Conservation (phyloP, 2,888 invertebrate genomes). For the Imbricaverruca yamaguchii region DNA sequence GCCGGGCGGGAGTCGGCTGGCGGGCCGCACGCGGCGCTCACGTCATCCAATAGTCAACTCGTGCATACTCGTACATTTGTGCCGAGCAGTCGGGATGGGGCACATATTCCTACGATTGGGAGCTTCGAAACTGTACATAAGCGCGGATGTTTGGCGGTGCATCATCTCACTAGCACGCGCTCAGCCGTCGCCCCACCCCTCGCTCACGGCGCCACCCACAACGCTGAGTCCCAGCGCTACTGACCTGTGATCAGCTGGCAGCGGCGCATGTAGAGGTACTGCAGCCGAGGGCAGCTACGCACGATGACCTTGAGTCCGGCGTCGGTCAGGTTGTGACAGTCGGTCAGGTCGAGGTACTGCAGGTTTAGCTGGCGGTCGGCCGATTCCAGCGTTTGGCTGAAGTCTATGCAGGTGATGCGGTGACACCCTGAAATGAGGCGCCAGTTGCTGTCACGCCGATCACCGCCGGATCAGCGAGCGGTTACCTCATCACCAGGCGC, state of each 20-base stretch:
- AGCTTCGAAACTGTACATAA: no score
- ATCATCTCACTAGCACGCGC: no score
- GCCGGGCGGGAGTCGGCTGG: background rate
- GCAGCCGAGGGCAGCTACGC: conserved; percentile 76
- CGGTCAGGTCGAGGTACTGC: conserved; percentile 79
- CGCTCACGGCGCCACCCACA: no score
- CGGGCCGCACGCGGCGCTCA: background rate
- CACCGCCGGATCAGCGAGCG: no score
- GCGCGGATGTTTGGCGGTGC: no score
- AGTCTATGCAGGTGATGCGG: conserved; percentile 36
- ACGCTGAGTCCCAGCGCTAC: background rate
- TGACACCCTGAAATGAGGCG: conserved; percentile 46
- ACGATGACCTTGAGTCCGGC: conserved; percentile 73
- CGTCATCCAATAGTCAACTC: background rate
- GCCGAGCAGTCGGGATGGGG: background rate
- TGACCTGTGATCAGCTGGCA: conserved; percentile 78
- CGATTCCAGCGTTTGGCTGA: background rate
- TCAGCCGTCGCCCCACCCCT: no score
- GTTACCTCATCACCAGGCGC: no score
- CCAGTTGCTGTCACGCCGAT: no score
- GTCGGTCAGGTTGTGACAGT: conserved; percentile 77
- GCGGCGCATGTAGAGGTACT: conserved; percentile 76
- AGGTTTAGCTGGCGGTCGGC: background rate
- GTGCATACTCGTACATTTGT: background rate
- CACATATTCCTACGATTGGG: background rate